phyloP scores from a whole-genome alignment of 2,113 vertebrate species.

The Sitta europaea region DNA sequence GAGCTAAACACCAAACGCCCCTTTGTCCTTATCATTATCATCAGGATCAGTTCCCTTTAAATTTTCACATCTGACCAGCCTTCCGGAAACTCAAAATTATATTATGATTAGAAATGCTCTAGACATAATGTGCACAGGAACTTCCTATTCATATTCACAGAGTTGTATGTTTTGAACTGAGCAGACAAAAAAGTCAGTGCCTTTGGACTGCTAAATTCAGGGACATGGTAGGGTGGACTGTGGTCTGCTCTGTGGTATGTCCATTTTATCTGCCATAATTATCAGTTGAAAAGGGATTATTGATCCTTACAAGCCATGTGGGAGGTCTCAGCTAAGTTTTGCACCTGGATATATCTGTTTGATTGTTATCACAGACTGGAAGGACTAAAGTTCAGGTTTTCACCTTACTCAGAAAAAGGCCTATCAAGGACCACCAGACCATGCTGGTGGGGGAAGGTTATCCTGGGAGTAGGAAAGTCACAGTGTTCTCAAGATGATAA shows the following conservation, averaged over 20 bases:
- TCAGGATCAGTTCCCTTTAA: conserved; percentile 31
- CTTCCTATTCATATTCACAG: not conserved
- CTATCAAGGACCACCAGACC: not conserved
- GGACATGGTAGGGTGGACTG: not conserved
- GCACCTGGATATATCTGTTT: not conserved
- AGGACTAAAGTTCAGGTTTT: not conserved
- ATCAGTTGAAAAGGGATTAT: not conserved
- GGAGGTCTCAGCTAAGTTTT: not conserved
- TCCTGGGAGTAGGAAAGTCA: not conserved
- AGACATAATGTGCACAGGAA: not conserved
- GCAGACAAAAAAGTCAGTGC: not conserved
- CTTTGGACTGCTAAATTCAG: not conserved
- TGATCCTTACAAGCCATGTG: not conserved
- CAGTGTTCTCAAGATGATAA: not conserved
- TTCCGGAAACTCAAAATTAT: conserved; percentile 30
- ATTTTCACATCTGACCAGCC: not conserved
- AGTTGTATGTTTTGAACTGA: not conserved
- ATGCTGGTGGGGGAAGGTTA: not conserved
- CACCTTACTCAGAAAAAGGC: not conserved
- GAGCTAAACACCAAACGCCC: not conserved
- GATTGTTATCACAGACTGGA: not conserved
- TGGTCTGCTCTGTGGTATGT: not conserved
- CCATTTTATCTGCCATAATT: not conserved
- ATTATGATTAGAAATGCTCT: not conserved
- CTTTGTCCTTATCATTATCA: conserved; percentile 18